Percentiles rank a stretch among this genome's conserved stretches.
Evolutionary conservation across 1,140 invertebrate genomes (phyloP).

Genomic region (Trissolcus basalis): DNA sequence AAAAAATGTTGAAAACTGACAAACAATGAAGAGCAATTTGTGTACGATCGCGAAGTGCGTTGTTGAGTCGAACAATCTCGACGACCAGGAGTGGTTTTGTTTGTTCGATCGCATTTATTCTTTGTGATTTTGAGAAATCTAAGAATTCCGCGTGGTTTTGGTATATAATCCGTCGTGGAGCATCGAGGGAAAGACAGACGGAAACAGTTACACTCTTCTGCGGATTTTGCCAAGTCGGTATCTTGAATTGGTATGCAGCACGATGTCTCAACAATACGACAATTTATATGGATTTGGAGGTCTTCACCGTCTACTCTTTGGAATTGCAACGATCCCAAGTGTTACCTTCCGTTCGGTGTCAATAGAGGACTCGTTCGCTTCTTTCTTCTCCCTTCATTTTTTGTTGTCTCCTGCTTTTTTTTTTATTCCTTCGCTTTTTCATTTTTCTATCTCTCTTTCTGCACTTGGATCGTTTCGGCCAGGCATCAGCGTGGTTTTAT

Average conservation of each 20-base stretch:
- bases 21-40: not conserved
- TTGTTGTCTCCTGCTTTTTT: conserved; percentile 31
- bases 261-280: conserved; percentile 72
- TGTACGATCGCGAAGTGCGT: not conserved
- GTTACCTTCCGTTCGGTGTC: conserved; percentile 74
- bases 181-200: conserved; percentile 44
- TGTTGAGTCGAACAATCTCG: conserved; percentile 1
- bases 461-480: conserved; percentile 63
- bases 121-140: conserved; percentile 40
- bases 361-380: conserved; percentile 64
- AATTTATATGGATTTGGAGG: conserved; percentile 76
- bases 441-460: conserved; percentile 57
- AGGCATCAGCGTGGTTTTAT: conserved; percentile 71
- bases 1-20: too few species aligned
- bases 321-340: conserved; percentile 69
- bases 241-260: conserved; percentile 71
- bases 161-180: conserved; percentile 51
- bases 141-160: conserved; percentile 25
- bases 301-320: conserved; percentile 70
- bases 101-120: conserved; percentile 31
- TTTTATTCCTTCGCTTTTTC: conserved; percentile 24
- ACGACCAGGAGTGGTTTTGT: conserved; percentile 6
- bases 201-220: conserved; percentile 58
- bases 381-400: conserved; percentile 23
- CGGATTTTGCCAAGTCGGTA: conserved; percentile 63